phyloP scores from a whole-genome alignment of 2,797 vertebrate species.

The Myiotriccus ornatus region DNA sequence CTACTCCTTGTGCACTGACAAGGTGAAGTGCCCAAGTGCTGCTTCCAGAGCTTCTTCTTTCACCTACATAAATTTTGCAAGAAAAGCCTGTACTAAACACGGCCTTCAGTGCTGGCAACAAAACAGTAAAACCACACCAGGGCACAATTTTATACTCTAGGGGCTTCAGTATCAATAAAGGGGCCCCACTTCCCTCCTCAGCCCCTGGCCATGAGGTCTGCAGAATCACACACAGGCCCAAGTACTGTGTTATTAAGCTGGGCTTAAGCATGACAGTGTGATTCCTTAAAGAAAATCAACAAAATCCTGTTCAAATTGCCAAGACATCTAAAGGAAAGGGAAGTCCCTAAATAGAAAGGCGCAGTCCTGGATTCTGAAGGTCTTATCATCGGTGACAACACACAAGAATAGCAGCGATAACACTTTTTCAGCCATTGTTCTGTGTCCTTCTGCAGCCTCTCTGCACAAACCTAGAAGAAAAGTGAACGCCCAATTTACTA shows the following conservation, averaged over 20 bases:
- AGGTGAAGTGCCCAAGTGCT: accelerated
- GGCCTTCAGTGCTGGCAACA: not conserved
- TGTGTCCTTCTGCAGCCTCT: not conserved
- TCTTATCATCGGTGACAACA: not conserved
- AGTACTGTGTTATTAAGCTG: not conserved
- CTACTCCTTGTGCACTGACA: not conserved
- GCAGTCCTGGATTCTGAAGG: not conserved
- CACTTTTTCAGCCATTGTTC: not conserved
- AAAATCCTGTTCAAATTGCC: not conserved
- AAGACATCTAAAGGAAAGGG: constrained; percentile 29
- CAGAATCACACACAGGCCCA: not conserved
- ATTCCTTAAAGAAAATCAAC: constrained; percentile 4
- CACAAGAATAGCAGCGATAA: not conserved
- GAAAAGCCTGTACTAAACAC: not conserved
- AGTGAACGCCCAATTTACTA: not conserved
- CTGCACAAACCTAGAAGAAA: not conserved
- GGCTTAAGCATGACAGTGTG: not conserved
- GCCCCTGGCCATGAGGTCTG: not conserved
- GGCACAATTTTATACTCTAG: not conserved
- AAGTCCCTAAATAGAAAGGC: constrained; percentile 41
- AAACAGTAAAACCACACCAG: not conserved
- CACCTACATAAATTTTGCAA: not conserved
- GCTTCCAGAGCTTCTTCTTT: not conserved
- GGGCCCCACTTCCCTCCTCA: not conserved
- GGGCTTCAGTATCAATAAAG: not conserved